Percentiles rank a stretch among this genome's conserved stretches.
These are phyloP conservation scores for Drosophila meridionalis DNA, from an alignment of 2,888 invertebrate genomes.

Conservation along the genomic window DNA sequence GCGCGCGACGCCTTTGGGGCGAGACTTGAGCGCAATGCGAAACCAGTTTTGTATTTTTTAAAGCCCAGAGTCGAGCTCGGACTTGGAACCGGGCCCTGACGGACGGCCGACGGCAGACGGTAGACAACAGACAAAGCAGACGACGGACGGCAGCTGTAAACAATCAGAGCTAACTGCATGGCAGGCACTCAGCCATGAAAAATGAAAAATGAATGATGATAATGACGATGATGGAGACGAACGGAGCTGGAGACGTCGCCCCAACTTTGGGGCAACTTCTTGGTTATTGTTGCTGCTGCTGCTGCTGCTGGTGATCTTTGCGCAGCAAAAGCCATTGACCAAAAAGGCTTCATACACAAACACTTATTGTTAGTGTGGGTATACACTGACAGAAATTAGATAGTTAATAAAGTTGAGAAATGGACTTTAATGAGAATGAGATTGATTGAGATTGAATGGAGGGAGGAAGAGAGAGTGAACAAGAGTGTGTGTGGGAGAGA, in stretches of 20 bases:
- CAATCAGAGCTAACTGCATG: constrained; percentile 80
- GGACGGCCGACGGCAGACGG: constrained; percentile 56
- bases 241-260: constrained; percentile 17
- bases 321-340: constrained; percentile 69
- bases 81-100: constrained; percentile 12
- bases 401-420: background rate
- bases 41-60: constrained; percentile 59
- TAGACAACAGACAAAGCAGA: background rate
- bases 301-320: constrained; percentile 42
- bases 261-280: constrained; percentile 30
- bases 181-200: constrained; percentile 80
- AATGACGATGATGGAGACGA: constrained; percentile 55
- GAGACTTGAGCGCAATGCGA: constrained; percentile 35
- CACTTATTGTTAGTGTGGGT: constrained; percentile 48
- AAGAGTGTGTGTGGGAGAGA: no score
- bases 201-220: constrained; percentile 76
- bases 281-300: constrained; percentile 9
- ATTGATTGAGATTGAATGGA: background rate
- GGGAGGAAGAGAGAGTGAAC: no score
- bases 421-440: background rate
- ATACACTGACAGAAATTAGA: constrained; percentile 27
- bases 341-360: constrained; percentile 60
- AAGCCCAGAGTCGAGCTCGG: constrained; percentile 27
- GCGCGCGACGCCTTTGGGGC: constrained; percentile 55
- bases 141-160: constrained; percentile 75